Conservation (phyloP, 2,797 vertebrate species). For the Cercopithecus petaurista region DNA sequence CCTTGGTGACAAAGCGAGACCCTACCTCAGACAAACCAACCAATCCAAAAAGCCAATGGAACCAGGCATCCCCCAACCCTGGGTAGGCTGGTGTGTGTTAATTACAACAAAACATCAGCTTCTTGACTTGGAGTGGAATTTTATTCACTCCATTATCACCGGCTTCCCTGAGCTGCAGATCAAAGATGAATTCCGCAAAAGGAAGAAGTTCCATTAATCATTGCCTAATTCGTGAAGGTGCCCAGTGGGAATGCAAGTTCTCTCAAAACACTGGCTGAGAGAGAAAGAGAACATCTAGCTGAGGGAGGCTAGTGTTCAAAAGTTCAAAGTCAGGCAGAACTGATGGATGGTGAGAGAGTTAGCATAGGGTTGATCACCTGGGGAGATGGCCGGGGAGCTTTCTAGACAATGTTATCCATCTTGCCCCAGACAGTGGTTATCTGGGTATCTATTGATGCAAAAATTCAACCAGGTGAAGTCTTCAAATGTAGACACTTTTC, state of each 20-base stretch:
- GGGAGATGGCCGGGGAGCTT: not conserved
- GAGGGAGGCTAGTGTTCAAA: not conserved
- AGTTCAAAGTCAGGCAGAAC: not conserved
- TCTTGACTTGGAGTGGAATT: not conserved
- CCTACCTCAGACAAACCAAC: not conserved
- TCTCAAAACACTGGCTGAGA: not conserved
- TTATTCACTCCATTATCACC: not conserved
- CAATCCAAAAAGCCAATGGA: not conserved
- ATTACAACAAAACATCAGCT: not conserved
- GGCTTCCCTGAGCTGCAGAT: not conserved
- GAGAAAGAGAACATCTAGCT: not conserved
- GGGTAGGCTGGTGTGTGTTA: not conserved
- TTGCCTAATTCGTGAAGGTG: not conserved
- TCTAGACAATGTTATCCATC: not conserved
- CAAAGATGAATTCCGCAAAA: constrained; percentile 39
- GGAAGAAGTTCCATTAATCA: not conserved
- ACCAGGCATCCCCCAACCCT: not conserved
- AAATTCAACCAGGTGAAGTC: not conserved
- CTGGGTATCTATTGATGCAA: fast-evolving
- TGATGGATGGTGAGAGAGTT: fast-evolving
- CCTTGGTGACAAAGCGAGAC: fast-evolving
- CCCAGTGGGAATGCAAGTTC: not conserved
- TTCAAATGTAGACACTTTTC: not conserved
- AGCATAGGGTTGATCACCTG: fast-evolving
- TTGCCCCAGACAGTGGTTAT: too few relatives aligned